Evolutionary conservation across 1,140 invertebrate genomes (phyloP), one percentile per base, ranked within the genome.

Genomic region (Drosophila serrata): DNA sequence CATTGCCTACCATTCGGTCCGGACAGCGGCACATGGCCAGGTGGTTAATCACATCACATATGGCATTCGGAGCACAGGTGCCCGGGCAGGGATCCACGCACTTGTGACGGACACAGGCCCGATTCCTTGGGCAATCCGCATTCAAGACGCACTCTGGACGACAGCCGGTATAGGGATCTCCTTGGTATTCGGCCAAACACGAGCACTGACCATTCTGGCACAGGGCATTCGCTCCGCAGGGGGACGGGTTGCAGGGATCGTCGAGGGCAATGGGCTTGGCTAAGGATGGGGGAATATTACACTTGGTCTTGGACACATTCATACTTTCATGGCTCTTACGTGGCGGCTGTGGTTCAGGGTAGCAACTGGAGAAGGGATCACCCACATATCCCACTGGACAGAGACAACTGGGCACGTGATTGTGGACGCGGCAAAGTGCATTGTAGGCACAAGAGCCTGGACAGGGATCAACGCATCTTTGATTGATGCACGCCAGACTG

Each of bases 331-430:
- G 12, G 13, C 24, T 37, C 43, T 65, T 67, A 75, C 94, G 91
- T 65, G 80, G 46, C 22, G 40, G 6, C 37, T 46, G 82, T 79
- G 93, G 81, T 76, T 92, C 39, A 2, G 58, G 79, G 3, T 78
- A 77, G 45, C 86, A 91, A 29, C 12, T 65, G 46, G 74, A 77
- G 58, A 90, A 96, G 17, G 96, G 96, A 93, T 97, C 95, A 45
- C 96, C 96, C n/a, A 94, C 93, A 77, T 95, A 96, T 51, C 95
- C 94, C 15, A 92, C 86, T 40, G 94, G 91, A 92, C 96, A 97
- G 29, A 92, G 91, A 75, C 96, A 97, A 62, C 94, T 95, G 7
- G 96, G 94, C 15, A 94, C 94, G 46, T 95, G 94, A 75, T 95
- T 95, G 31, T 95, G 92, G 46, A 95, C 95, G 42, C 93, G 93